Percentiles rank a stretch among this genome's conserved stretches.
Evolutionary conservation across 2,888 invertebrate genomes (phyloP).

Genomic region (Caenorhabditis sp.): DNA sequence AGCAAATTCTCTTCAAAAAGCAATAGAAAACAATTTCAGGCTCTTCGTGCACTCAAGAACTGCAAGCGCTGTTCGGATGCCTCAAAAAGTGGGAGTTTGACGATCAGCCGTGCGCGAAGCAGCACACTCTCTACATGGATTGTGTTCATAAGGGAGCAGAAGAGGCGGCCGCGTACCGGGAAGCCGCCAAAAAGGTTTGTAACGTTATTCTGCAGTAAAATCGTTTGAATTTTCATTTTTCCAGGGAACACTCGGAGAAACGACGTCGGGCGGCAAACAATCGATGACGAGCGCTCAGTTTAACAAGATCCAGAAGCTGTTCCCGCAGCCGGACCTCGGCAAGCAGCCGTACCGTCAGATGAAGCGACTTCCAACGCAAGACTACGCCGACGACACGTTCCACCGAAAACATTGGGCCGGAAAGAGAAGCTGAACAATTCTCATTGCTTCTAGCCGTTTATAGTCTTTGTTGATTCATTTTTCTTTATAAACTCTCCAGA

Average conservation of each 20-base stretch:
- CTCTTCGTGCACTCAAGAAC: conserved; percentile 75
- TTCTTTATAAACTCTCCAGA: conserved; percentile 6
- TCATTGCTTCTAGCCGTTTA: not conserved
- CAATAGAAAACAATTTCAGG: conserved; percentile 60
- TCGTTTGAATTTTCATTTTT: conserved; percentile 15
- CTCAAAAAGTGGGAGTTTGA: conserved; percentile 78
- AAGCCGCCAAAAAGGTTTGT: conserved; percentile 68
- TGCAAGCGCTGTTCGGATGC: conserved; percentile 76
- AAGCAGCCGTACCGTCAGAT: conserved; percentile 70
- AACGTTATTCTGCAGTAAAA: too few species aligned
- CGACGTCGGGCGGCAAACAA: conserved; percentile 41
- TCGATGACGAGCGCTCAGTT: conserved; percentile 71
- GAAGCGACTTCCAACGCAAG: conserved; percentile 74
- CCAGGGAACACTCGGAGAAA: conserved; percentile 72
- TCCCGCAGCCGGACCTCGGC: conserved; percentile 75
- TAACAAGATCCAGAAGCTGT: conserved; percentile 75
- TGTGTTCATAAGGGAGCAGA: conserved; percentile 70
- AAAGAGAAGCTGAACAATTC: conserved; percentile 60
- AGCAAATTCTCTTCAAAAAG: not conserved
- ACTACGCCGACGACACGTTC: conserved; percentile 74
- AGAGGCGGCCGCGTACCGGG: conserved; percentile 66
- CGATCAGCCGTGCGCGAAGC: conserved; percentile 72
- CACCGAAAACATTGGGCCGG: conserved; percentile 70
- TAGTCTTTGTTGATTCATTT: conserved; percentile 5
- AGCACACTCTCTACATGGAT: conserved; percentile 72